These are phyloP conservation scores for Caenorhabditis drosophilae DNA, from an alignment of 2,888 invertebrate species.

Conservation along the genomic window DNA sequence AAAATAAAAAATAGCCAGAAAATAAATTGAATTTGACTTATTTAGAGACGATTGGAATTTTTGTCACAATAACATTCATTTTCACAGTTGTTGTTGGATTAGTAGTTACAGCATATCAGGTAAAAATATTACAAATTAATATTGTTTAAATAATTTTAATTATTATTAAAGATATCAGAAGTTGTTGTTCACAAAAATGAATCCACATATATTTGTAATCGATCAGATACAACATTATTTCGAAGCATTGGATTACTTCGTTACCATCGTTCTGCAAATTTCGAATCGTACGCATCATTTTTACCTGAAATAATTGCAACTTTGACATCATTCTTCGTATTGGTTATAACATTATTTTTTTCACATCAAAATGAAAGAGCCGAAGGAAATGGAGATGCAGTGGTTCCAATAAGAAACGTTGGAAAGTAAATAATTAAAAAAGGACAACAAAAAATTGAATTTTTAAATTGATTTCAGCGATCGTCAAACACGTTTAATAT, in stretches of 20 bases:
- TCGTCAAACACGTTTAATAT: too few relatives aligned
- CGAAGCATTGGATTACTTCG: constrained; percentile 38
- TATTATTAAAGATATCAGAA: constrained; percentile 19
- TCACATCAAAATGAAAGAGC: constrained; percentile 37
- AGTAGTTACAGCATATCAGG: constrained; percentile 51
- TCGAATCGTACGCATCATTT: constrained; percentile 46
- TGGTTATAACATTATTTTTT: constrained; percentile 45
- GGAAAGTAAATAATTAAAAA: background rate
- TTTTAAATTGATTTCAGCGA: too few relatives aligned
- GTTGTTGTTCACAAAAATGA: constrained; percentile 23
- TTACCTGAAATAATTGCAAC: constrained; percentile 55
- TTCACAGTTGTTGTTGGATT: constrained; percentile 37
- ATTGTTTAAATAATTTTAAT: background rate
- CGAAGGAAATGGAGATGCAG: constrained; percentile 27
- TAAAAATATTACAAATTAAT: background rate
- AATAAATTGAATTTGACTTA: background rate
- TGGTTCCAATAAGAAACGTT: constrained; percentile 6
- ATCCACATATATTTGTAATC: constrained; percentile 31
- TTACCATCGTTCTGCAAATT: constrained; percentile 41
- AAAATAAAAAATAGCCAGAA: background rate
- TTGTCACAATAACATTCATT: constrained; percentile 23
- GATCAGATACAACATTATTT: constrained; percentile 24
- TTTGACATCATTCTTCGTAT: constrained; percentile 40
- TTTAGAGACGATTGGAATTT: constrained; percentile 23
- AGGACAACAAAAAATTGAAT: background rate